Evolutionary conservation across 1,140 invertebrate genomes (phyloP).

Genomic region (Nomia melanderi): DNA sequence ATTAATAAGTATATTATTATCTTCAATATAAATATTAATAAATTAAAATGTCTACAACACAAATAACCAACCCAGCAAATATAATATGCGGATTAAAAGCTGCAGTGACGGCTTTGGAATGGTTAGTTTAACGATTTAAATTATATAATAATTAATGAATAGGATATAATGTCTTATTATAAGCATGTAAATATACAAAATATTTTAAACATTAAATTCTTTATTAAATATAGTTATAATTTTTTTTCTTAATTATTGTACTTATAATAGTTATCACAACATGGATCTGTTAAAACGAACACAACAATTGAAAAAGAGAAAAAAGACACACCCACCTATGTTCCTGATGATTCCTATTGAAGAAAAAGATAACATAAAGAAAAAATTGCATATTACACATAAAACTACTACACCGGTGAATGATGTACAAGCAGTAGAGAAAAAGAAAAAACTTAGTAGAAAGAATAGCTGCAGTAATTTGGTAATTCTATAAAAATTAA

Average conservation of each 20-base stretch:
- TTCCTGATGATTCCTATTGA: constrained; percentile 40
- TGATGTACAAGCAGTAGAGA: neutral
- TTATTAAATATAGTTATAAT: no score
- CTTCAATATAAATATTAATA: neutral
- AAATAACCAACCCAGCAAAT: neutral
- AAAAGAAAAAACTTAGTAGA: neutral
- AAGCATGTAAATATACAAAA: no score
- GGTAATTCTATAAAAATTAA: neutral
- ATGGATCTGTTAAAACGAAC: constrained; percentile 4
- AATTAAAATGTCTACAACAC: neutral
- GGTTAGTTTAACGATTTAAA: neutral
- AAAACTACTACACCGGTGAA: neutral
- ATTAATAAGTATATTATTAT: neutral
- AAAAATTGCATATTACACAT: neutral
- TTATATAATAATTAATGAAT: neutral
- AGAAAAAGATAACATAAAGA: constrained; percentile 8
- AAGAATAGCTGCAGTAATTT: neutral
- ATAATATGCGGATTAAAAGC: constrained; percentile 6
- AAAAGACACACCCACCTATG: neutral
- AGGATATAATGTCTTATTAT: neutral
- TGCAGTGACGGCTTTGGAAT: neutral
- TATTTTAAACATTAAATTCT: no score
- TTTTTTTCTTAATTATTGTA: neutral
- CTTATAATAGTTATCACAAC: neutral
- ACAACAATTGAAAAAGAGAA: neutral